These are phyloP conservation scores for Semaprochilodus insignis DNA, from an alignment of 2,797 vertebrate genomes.

Conservation along the genomic window DNA sequence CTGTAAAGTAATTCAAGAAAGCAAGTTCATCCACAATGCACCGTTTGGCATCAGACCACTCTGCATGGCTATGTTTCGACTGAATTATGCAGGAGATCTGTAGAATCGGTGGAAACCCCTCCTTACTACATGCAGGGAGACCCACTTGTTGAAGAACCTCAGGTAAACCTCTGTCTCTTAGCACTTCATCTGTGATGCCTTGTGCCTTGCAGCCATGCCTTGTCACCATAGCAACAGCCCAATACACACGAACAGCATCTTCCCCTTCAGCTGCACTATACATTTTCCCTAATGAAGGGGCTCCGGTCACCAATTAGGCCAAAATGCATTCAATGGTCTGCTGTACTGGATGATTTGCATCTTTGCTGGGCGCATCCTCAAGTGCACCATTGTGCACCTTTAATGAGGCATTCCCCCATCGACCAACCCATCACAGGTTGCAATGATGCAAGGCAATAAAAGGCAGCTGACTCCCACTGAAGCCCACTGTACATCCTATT, in stretches of 20 bases:
- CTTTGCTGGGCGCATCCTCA: constrained; percentile 22
- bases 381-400: not conserved
- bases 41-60: too few relatives aligned
- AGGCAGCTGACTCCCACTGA: not conserved
- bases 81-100: not conserved
- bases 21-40: too few relatives aligned
- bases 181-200: constrained; percentile 68
- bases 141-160: constrained; percentile 57
- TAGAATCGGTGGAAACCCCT: not conserved
- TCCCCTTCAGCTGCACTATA: constrained; percentile 55
- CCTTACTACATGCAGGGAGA: not conserved
- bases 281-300: constrained; percentile 49
- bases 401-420: constrained; percentile 14
- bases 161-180: constrained; percentile 64
- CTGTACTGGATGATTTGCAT: not conserved
- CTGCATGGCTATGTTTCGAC: too few relatives aligned
- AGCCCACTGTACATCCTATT: not conserved
- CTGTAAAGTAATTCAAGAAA: too few relatives aligned
- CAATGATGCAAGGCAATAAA: not conserved
- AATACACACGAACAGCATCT: constrained; percentile 71
- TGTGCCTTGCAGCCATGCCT: constrained; percentile 71
- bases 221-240: constrained; percentile 79
- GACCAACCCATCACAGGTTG: constrained; percentile 17
- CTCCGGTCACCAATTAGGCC: constrained; percentile 37
- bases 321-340: constrained; percentile 24